Conservation (phyloP, 1,140 invertebrate genomes). For the Stegodyphus mimosarum region DNA sequence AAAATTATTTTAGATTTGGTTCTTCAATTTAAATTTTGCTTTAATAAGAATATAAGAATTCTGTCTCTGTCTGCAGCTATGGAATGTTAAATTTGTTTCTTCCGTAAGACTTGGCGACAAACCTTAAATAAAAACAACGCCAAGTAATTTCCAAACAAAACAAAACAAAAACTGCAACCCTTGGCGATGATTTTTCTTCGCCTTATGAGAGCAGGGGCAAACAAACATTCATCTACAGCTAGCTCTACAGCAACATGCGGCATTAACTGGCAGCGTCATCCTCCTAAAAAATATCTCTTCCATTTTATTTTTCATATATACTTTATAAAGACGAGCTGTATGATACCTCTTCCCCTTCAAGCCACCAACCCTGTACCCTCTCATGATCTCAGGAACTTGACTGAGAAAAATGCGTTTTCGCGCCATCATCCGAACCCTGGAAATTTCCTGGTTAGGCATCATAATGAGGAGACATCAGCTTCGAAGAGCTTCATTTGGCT, state of each 20-base stretch:
- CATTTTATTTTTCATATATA: slow-evolving; percentile 1
- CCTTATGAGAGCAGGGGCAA: slow-evolving; percentile 51
- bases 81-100: too few relatives aligned
- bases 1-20: too few relatives aligned
- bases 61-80: too few relatives aligned
- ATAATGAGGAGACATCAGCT: slow-evolving; percentile 49
- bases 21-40: too few relatives aligned
- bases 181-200: slow-evolving; percentile 54
- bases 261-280: slow-evolving; percentile 30
- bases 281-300: too few relatives aligned
- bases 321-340: not conserved
- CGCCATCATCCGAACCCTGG: slow-evolving; percentile 31
- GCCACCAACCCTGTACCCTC: too few relatives aligned
- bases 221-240: slow-evolving; percentile 48
- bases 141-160: slow-evolving; percentile 51
- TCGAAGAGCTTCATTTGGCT: slow-evolving; percentile 47
- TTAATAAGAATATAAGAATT: too few relatives aligned
- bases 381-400: slow-evolving; percentile 29
- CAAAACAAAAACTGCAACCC: slow-evolving; percentile 17
- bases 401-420: slow-evolving; percentile 28
- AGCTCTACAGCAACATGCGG: slow-evolving; percentile 41
- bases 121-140: not conserved
- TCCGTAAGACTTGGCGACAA: slow-evolving; percentile 9
- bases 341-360: not conserved
- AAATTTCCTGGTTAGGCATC: slow-evolving; percentile 48